These are phyloP conservation scores for Muricea muricata DNA, from an alignment of 92 coral and sea anemone genomes.

Conservation along the genomic window DNA sequence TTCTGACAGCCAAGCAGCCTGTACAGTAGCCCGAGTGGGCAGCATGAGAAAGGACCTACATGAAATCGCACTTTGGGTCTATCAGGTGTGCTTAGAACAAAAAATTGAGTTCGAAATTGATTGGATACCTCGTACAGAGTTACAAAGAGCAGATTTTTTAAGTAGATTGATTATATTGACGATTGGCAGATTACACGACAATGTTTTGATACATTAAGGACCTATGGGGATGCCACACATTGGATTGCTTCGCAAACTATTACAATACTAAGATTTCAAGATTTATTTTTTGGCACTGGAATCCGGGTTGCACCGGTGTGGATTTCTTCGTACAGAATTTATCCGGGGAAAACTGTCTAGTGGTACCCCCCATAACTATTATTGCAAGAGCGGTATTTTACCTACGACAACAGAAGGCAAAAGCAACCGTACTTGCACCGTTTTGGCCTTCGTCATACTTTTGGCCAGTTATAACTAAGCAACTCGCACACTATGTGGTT, in stretches of 20 bases:
- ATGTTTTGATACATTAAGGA: slow-evolving; percentile 8
- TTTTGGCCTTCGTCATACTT: slow-evolving; percentile 37
- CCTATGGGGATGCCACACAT: not conserved
- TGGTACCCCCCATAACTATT: slow-evolving; percentile 24
- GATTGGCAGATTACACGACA: slow-evolving; percentile 64
- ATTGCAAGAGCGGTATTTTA: slow-evolving; percentile 4
- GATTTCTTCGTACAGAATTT: slow-evolving; percentile 58
- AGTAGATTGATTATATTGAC: slow-evolving; percentile 56
- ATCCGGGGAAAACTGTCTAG: not conserved
- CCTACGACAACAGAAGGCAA: not conserved
- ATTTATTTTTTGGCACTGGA: slow-evolving; percentile 59
- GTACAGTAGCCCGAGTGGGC: slow-evolving; percentile 54
- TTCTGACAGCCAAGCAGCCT: slow-evolving; percentile 61
- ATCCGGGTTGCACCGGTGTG: slow-evolving; percentile 55
- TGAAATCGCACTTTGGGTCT: slow-evolving; percentile 44
- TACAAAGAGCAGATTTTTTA: slow-evolving; percentile 59
- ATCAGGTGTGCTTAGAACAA: slow-evolving; percentile 32
- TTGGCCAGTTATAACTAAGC: not conserved
- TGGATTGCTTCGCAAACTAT: slow-evolving; percentile 60
- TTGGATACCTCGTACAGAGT: slow-evolving; percentile 64
- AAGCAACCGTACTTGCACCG: slow-evolving; percentile 24
- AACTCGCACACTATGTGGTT: not conserved
- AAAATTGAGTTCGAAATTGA: slow-evolving; percentile 47
- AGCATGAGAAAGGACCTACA: slow-evolving; percentile 65
- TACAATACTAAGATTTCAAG: slow-evolving; percentile 40